Evolutionary conservation across 2,797 vertebrate species (phyloP).

Genomic region (Oreochromis grahami): DNA sequence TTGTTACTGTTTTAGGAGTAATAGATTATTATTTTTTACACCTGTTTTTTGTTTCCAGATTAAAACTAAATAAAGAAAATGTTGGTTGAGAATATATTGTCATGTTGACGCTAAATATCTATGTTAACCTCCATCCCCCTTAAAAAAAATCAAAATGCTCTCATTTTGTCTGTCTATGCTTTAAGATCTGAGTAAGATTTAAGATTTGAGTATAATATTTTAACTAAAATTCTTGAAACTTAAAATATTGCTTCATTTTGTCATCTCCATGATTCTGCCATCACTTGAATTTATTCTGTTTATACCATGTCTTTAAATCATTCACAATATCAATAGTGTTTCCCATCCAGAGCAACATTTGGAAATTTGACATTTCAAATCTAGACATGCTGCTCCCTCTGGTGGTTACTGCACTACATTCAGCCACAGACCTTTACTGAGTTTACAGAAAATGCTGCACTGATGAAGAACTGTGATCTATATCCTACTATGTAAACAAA

Average conservation of each 20-base stretch:
- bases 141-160: fast-evolving
- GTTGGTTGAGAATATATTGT: background rate
- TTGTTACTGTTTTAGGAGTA: background rate
- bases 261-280: background rate
- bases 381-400: too few species aligned
- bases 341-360: too few species aligned
- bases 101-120: fast-evolving
- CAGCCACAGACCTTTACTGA: too few species aligned
- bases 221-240: too few species aligned
- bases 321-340: too few species aligned
- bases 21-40: background rate
- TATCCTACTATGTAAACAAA: too few species aligned
- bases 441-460: too few species aligned
- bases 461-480: too few species aligned
- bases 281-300: background rate
- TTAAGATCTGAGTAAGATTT: fast-evolving
- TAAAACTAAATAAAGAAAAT: background rate
- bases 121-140: background rate
- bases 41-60: background rate
- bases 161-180: background rate
- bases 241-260: background rate
- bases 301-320: too few species aligned
- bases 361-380: too few species aligned
- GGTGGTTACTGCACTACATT: too few species aligned
- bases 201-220: too few species aligned